Base-by-base conservation (phyloP, 2,113 vertebrate species). In the Lampris incognitus region DNA sequence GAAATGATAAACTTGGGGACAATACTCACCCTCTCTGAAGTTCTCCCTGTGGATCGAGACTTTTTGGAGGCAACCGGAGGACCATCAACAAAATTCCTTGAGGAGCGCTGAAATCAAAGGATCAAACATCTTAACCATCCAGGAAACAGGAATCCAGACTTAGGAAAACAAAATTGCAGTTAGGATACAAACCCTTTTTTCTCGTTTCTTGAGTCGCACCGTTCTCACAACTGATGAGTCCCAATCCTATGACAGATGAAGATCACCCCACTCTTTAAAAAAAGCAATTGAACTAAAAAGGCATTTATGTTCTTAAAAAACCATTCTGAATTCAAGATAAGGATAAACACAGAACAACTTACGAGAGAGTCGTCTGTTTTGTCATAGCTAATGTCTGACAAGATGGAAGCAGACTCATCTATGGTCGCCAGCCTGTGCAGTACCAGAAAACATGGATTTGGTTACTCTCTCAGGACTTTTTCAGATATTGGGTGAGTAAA, bases 361-460 rank as follows among this genome's bases (percentile, higher is more conserved):
- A 99, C 98, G 90, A 99, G 83, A 1, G 97, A 99, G 85, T 99
- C 98, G 71, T 99, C 97, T 0, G 97, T 97, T 94, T 98, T 97
- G 92, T 99, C 98, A 88, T 96, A 99, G 93, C 98, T 99, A 93
- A 99, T 99, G 90, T 99, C 98, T 36, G 98, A 99, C 92, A 98
- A 89, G 87, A 97, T 96, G 51, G 98, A 99, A 68, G 92, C 96
- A 3, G 98, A 99, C 94, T 99, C 98, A 78, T 99, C 98, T 88
- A 99, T 99, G 11, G 95, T 99, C 67, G 94, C 94, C 80, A 99
- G 88, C 85, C 98, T 99, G 54, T 74, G 70, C 54, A 66, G 68
- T 0, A 55, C 74, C 36, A 74, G 8, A 62, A 63, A 48, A 60
- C 0, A 37, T 36, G 36, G 8, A 9, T 72, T n/a, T 13, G n/a